Evolutionary conservation across 2,888 invertebrate species (phyloP), one percentile per base, ranked within the genome.

Genomic region (Campoletis raptor): DNA sequence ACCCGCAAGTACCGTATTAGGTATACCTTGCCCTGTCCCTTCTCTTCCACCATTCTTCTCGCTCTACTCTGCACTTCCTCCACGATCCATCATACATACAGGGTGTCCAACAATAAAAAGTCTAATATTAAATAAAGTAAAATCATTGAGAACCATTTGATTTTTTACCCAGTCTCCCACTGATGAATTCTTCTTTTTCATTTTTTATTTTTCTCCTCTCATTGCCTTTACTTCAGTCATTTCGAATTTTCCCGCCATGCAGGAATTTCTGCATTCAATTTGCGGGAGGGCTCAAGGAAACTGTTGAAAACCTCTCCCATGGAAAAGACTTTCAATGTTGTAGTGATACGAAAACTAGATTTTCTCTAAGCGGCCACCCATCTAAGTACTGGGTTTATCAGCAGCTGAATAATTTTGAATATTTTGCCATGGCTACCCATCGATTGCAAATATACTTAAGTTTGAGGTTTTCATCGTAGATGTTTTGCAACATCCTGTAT

Each of bases 1-100:
- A 57, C 61, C 86, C 83, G 83, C 86, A 84, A 86, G 86, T 86
- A 74, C 57, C 36, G 74, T 61, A 81, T 74, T 74, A 81, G 81
- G 54, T 70, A 30, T 30, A 83, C 83, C 80, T 78, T 74, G 81
- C 66, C 66, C 81, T 54, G 67, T 52, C 57, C 57, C 30, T 61
- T 57, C 57, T 9, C 57, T 57, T 61, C 30, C 57, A 61, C 57
- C 7, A 10, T 42, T 67, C 69, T 70, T 45, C 82, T 79, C 76
- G 42, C 81, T 83, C 83, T 40, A 66, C 37, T 66, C n/a, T n/a
- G n/a, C 77, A 66, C 77, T 77, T 66, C 77, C 77, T 77, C 64
- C 45, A 42, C 64, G 76, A 74, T 74, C 61, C 42, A 45, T 48
- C 52, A 66, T 67, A 64, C 30, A 57, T 61, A 66, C 37, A 77